Evolutionary conservation across 2,888 invertebrate species (phyloP), one percentile per base, ranked within the genome.

Genomic region (Eulithis testata): DNA sequence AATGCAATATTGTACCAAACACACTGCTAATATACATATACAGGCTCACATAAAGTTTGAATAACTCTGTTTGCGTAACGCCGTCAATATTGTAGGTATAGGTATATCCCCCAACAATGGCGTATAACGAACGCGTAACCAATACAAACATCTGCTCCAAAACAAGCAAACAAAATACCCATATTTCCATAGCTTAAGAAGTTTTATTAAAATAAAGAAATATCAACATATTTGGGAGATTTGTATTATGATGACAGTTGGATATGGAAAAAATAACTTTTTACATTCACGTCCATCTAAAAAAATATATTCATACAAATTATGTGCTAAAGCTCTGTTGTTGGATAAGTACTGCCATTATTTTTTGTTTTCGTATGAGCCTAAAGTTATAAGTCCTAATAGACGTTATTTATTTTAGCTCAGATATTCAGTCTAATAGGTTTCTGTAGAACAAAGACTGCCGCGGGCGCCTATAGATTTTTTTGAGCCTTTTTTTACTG

Each of bases 161-260:
- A 72, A 70, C 66, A 67, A 63, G 57, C 57, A 58, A 64, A 54
- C 69, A 68, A 43, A 65, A 51, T 75, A 75, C 74, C 73, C 70
- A 73, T 69, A 69, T 75, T 66, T 66, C 66, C 68, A 69, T 70
- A 76, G 76, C 76, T 80, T 75, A 74, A 72, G 76, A 82, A 81
- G 76, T 82, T 82, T 79, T 79, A 78, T 79, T 77, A 77, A 72
- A 77, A 79, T 58, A 78, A 72, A 71, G 69, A 62, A 72, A 73
- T 71, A 74, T 66, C 72, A 69, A 70, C 66, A 72, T 68, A 65
- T 76, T 54, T 64, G 49, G 31, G 58, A 63, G 64, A 71, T 67
- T 68, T 68, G 64, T 69, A 57, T 60, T 36, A 60, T 49, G 60
- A 50, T 62, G 61, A 68, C 61, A 63, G 68, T 68, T 27, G 27